Evolutionary conservation across 2,113 vertebrate genomes (phyloP), one percentile per base, ranked within the genome.

Genomic region (Gallinago undulata): DNA sequence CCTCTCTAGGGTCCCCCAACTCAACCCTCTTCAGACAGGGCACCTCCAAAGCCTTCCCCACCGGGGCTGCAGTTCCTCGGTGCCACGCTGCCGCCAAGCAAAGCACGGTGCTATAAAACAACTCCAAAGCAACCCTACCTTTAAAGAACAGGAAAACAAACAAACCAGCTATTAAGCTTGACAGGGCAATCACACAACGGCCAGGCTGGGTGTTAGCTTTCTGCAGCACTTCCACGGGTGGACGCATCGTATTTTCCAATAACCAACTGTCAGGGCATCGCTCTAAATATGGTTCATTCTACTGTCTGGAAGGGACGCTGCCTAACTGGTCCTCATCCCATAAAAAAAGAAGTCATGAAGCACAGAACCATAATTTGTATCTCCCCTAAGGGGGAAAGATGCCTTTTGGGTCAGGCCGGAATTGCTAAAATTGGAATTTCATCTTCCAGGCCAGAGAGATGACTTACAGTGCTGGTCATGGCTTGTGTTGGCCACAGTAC

Each of bases 101-200:
- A 84, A 41, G 23, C 25, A 16, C 0, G 1, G 11, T 22, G 47
- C 21, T 51, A 48, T 41, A 75, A 70, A 51, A 7, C 28, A 72
- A 35, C 7, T 18, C 22, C 0, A 0, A 81, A 30, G 35, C 56
- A 90, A 74, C 7, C 4, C 23, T 31, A 21, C 23, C 37, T 90
- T 31, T 62, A 73, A 48, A 39, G 51, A 64, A 41, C 12, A 90
- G 67, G 10, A 66, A 84, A 92, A 68, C 22, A 92, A 86, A 68
- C 4, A 27, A 50, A 67, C 28, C 19, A 72, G 69, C 16, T 45
- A 63, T 67, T 50, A 78, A 41, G 15, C 8, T 25, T 68, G 75
- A 60, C 21, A 75, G 1, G 1, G 56, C 28, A 57, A 75, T 57
- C 5, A 1, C 13, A 57, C 1, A 28, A n/a, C 0, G 5, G 17